Conservation (phyloP, 2,888 invertebrate genomes). For the Dolichopus griseipennis region DNA sequence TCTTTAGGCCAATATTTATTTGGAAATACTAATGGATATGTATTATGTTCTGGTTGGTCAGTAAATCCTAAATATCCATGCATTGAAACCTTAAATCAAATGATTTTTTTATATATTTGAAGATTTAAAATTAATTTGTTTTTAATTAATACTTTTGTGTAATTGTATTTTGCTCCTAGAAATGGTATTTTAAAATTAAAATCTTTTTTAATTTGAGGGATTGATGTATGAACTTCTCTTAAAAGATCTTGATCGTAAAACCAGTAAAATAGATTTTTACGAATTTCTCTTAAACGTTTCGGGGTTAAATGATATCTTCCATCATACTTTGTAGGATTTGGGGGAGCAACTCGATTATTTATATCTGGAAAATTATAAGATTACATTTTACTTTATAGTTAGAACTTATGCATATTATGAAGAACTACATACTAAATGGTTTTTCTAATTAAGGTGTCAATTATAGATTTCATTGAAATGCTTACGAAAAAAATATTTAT, state of each 20-base stretch:
- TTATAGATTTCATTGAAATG: no score
- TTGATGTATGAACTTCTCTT: conserved; percentile 66
- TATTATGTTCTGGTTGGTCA: conserved; percentile 69
- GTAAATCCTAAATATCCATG: conserved; percentile 76
- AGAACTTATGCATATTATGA: no score
- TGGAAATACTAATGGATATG: conserved; percentile 72
- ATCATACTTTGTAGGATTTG: no score
- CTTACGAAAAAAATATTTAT: no score
- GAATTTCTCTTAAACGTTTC: conserved; percentile 53
- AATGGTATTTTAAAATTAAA: conserved; percentile 82
- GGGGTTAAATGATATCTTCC: conserved; percentile 53
- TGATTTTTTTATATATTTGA: neutral
- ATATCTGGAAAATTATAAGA: no score
- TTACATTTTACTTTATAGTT: no score
- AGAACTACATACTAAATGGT: no score
- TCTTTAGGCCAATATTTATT: conserved; percentile 68
- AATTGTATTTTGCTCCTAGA: conserved; percentile 79
- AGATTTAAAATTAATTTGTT: neutral
- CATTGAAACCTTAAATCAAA: conserved; percentile 53
- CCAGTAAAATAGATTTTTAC: conserved; percentile 69
- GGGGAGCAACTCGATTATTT: no score
- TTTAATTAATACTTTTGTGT: conserved; percentile 58
- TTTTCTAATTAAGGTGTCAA: no score
- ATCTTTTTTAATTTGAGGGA: conserved; percentile 74
- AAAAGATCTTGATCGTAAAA: conserved; percentile 69